Base-by-base conservation (phyloP, 2,888 invertebrate genomes). In the Patella pellucida region DNA sequence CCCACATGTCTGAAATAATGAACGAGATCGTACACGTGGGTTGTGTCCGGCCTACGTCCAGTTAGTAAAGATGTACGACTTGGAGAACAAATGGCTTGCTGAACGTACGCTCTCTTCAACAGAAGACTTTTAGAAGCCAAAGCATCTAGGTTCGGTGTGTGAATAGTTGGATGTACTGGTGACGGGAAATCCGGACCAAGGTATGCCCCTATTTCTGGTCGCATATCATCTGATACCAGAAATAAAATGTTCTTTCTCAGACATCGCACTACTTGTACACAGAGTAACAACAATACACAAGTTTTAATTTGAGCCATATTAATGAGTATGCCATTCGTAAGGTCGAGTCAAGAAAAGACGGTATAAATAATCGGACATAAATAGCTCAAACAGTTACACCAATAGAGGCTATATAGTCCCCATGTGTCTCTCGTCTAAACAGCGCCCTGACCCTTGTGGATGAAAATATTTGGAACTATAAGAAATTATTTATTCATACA, bases 41-140 rank as follows among this genome's bases (percentile, higher is more conserved):
- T 83, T 19, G 82, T 83, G 52, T 82, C 81, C 0, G 83, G 81
- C 11, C 83, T 76, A 15, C 83, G 70, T 9, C 80, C 78, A 31
- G 82, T 78, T 41, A 78, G 72, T 27, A 80, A 71, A 2, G 78
- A 78, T 2, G 78, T 78, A 15, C 78, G 51, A 50, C 78, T 78
- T 9, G 78, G 78, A 4, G 73, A 73, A 23, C 78, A 78, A 15
- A 78, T 52, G 0, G 78, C 76, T n/a, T 74, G 54, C 71, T 78
- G 79, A 12, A 72, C 78, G 69, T 80, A 78, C 3, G 81, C 81
- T 12, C 72, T 69, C 27, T 75, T 76, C n/a, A 81, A 73, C 1
- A 77, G 70, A 11, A 81, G 52, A 31, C 78, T 78, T 56, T 74
- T 77, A 27, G 73, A 54, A 15, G 79, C 78, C 3, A 81, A 76